Evolutionary conservation across 2,888 invertebrate genomes (phyloP).

Genomic region (Parnassius smintheus): DNA sequence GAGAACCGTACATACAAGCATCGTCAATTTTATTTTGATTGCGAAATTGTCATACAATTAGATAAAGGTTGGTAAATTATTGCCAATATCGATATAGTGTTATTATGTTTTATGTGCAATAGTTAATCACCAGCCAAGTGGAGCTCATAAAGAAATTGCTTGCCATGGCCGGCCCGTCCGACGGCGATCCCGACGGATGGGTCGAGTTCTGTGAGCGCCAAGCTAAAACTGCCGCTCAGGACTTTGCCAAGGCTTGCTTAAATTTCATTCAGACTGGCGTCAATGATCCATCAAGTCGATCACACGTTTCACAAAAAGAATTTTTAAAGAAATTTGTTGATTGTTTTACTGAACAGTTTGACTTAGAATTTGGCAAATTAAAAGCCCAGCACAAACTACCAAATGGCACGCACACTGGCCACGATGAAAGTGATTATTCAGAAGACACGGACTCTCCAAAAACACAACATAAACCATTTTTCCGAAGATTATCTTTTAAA

Average conservation of each 20-base stretch:
- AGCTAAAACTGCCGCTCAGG: conserved; percentile 90
- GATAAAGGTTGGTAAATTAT: conserved; percentile 37
- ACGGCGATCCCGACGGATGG: conserved; percentile 86
- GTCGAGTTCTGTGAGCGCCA: conserved; percentile 93
- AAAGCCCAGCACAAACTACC: conserved; percentile 70
- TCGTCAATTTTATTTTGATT: conserved; percentile 73
- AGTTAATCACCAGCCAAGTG: conserved; percentile 63
- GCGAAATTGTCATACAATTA: conserved; percentile 55
- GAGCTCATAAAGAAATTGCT: conserved; percentile 76
- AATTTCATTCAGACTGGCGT: conserved; percentile 87
- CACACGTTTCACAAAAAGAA: conserved; percentile 87
- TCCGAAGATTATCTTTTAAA: conserved; percentile 93
- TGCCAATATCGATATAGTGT: conserved; percentile 35
- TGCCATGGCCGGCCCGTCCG: conserved; percentile 80
- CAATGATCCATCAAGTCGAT: conserved; percentile 82
- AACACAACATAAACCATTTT: conserved; percentile 90
- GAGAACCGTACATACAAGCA: conserved; percentile 66
- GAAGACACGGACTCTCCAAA: conserved; percentile 91
- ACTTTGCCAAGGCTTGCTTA: conserved; percentile 93
- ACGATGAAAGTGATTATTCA: conserved; percentile 85
- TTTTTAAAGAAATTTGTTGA: conserved; percentile 91
- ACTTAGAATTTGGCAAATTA: conserved; percentile 85
- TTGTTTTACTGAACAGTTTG: conserved; percentile 92
- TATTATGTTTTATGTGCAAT: conserved; percentile 47
- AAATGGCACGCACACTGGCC: conserved; percentile 71